Base-by-base conservation (phyloP, 1,140 invertebrate species). In the Pantala flavescens region DNA sequence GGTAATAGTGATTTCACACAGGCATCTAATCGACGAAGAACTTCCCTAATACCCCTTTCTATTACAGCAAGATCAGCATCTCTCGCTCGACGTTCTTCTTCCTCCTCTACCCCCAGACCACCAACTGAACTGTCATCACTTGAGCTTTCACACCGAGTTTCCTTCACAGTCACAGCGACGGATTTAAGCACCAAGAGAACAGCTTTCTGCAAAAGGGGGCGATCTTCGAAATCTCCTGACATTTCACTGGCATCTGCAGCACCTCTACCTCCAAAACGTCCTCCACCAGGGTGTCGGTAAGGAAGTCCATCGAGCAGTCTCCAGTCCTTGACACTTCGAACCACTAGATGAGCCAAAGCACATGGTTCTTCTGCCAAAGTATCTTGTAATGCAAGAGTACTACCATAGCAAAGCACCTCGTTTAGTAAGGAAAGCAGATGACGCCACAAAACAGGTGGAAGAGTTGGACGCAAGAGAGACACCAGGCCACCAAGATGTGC, bases 41-140 rank as follows among this genome's bases (percentile, higher is more conserved):
- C 93, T 83, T 94, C 93, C 72, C 90, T 84, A 74, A 95, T 93
- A 63, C 92, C 93, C 73, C 91, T 84, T 79, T 94, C 92, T 43
- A 95, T 94, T 14, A 94, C 88, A 77, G 91, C 89, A 90, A 95
- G 94, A 78, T 96, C 94, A 76, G 91, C 91, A 81, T 93, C 92
- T 70, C 81, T 81, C 0, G 81, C 79, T 23, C 79, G 80, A 7
- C 79, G 79, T 21, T 76, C 79, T 24, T 77, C 78, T 43, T 76
- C 76, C 21, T 74, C 76, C 28, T 78, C 78, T 23, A 77, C 76
- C 16, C 76, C 78, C n/a, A 90, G 89, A 82, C 93, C 92, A 77
- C 91, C 92, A 71, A 91, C 90, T 0, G 91, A 92, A 16, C 90
- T 91, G 78, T 93, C 91, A 76, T 81, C 81, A 78, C 81, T 82